Base-by-base conservation (phyloP, 2,797 vertebrate genomes). In the Paguma larvata region DNA sequence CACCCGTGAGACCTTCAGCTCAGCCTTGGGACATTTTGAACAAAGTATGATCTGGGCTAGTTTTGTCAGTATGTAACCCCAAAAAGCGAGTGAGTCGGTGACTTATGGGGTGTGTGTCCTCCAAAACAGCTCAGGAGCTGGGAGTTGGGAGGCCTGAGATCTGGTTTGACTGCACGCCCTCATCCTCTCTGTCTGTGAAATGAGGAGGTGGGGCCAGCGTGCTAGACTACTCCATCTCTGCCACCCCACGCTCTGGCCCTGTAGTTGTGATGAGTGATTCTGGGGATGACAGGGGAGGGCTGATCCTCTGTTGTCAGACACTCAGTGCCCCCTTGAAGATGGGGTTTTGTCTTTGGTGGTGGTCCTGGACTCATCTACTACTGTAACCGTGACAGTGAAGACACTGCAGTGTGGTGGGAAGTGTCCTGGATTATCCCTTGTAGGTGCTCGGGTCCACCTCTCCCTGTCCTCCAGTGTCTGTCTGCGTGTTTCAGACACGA, bases 401-500 rank as follows among this genome's bases (percentile, higher is more conserved):
- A 65, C 41, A 32, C 34, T 34, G 86, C 2, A 3, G 9, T 0
- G n/a, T 38, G n/a, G 38, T 1, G 6, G 68, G 41, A n/a, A 46
- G 23, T 3, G 9, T 4, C 46, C 2, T 14, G 44, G 21, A 44
- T 34, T 77, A 30, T 34, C 84, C 13, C n/a, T 1, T 0, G 44
- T 19, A 0, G 2, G 1, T 0, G 4, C 10, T 44, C 14, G 6
- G 0, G 23, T 14, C 30, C 1, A 0, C 63, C 16, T 80, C 10
- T 34, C 25, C 15, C 25, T 30, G 44, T n/a, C 51, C 15, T 87
- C 32, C 19, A 56, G 59, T 6, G 18, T 25, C 21, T 1, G 1
- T 41, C 27, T 59, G 25, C 1, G 0, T 44, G 70, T n/a, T 44
- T 48, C 6, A 16, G 41, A 67, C 15, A 62, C 34, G 62, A 73